phyloP scores from a whole-genome alignment of 1,140 invertebrate genomes.

The Aradophagus sp. region DNA sequence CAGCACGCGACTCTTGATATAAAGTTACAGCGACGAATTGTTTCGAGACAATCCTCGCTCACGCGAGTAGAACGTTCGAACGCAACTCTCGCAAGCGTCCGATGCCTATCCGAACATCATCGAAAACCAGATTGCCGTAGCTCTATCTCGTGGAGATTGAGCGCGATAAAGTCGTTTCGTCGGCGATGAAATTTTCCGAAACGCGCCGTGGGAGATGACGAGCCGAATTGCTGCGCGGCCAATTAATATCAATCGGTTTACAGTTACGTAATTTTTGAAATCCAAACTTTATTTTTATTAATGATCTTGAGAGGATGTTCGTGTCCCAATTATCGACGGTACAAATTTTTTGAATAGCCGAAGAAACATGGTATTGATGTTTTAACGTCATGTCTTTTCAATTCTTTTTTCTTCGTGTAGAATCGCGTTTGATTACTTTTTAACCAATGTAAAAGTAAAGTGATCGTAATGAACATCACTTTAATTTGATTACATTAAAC shows the following conservation, averaged over 20 bases:
- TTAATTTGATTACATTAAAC: too few species aligned
- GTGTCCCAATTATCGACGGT: too few species aligned
- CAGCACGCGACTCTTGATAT: constrained; percentile 33
- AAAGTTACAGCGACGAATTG: constrained; percentile 28
- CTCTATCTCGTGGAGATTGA: constrained; percentile 23
- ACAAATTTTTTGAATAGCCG: too few species aligned
- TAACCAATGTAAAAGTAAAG: too few species aligned
- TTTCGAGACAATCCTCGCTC: constrained; percentile 19
- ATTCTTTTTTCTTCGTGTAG: too few species aligned
- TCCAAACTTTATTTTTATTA: too few species aligned
- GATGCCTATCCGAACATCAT: constrained; percentile 32
- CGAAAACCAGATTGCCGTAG: constrained; percentile 32
- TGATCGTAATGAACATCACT: too few species aligned
- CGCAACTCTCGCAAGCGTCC: constrained; percentile 6
- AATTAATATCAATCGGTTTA: constrained; percentile 16
- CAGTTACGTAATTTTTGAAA: constrained; percentile 1
- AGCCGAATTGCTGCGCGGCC: constrained; percentile 3
- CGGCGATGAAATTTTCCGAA: constrained; percentile 28
- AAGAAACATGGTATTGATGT: too few species aligned
- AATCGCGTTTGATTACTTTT: too few species aligned
- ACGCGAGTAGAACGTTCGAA: constrained; percentile 13
- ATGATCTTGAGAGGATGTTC: too few species aligned
- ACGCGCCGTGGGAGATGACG: constrained; percentile 21
- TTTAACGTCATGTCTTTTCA: too few species aligned
- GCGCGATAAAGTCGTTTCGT: constrained; percentile 17